Evolutionary conservation across 92 coral and sea anemone species (phyloP).

Genomic region (Phymanthus crucifer): DNA sequence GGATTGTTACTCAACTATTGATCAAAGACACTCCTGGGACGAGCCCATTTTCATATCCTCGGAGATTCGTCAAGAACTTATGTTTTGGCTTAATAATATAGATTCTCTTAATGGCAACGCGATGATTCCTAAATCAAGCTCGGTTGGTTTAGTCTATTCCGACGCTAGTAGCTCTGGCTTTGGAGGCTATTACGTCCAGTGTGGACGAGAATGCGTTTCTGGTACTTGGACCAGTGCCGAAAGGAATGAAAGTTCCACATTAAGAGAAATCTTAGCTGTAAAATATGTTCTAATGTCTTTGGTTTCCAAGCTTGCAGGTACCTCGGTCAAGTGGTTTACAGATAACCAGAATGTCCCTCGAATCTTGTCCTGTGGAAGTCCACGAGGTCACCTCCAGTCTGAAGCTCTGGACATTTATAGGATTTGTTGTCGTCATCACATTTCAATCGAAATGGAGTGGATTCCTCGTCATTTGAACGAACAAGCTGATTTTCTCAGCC

Average conservation of each 20-base stretch:
- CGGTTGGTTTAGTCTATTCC: conserved; percentile 61
- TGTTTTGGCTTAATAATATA: conserved; percentile 38
- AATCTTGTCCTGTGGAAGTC: conserved; percentile 54
- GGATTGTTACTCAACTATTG: conserved; percentile 46
- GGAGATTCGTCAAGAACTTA: conserved; percentile 33
- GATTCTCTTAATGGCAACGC: conserved; percentile 47
- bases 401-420: conserved; percentile 42
- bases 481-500: conserved; percentile 50
- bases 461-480: conserved; percentile 50
- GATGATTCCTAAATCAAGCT: conserved; percentile 60
- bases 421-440: conserved; percentile 33
- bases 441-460: conserved; percentile 54
- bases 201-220: conserved; percentile 43
- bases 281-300: conserved; percentile 53
- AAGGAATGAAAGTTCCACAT: conserved; percentile 36
- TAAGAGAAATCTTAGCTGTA: conserved; percentile 57
- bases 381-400: conserved; percentile 29
- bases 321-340: conserved; percentile 59
- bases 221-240: conserved; percentile 50
- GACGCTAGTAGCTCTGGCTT: conserved; percentile 58
- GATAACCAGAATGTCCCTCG: conserved; percentile 65
- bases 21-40: conserved; percentile 50
- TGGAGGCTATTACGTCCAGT: conserved; percentile 59
- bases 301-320: conserved; percentile 38
- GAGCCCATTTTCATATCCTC: conserved; percentile 17